These are phyloP conservation scores for Macaria liturata DNA, from an alignment of 2,888 invertebrate species.

Conservation along the genomic window DNA sequence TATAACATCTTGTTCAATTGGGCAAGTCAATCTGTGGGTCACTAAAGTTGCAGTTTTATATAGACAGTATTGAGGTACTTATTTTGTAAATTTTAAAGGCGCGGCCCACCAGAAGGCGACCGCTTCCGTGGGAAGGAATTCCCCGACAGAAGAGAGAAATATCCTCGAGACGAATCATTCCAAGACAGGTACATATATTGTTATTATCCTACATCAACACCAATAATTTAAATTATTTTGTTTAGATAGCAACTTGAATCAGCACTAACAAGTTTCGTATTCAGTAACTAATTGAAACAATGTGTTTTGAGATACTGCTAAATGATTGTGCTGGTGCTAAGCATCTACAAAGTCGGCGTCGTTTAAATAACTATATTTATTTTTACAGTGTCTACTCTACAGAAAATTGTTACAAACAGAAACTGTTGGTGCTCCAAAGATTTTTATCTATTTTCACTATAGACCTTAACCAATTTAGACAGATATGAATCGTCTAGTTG, in stretches of 20 bases:
- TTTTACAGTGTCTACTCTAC: conserved; percentile 82
- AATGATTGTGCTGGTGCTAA: conserved; percentile 53
- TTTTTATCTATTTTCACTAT: conserved; percentile 76
- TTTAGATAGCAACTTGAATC: conserved; percentile 23
- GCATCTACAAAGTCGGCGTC: conserved; percentile 48
- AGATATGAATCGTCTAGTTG: conserved; percentile 59
- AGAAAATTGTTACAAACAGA: conserved; percentile 77
- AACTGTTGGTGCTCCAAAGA: conserved; percentile 77
- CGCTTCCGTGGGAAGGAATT: conserved; percentile 58
- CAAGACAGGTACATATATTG: conserved; percentile 61
- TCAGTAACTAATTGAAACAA: conserved; percentile 9
- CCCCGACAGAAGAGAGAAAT: conserved; percentile 66
- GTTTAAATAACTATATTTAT: conserved; percentile 78
- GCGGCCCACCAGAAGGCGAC: conserved; percentile 59
- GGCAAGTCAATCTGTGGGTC: no score
- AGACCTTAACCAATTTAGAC: conserved; percentile 72
- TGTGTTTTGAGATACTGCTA: conserved; percentile 31
- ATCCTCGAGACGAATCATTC: conserved; percentile 59
- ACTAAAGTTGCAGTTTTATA: no score
- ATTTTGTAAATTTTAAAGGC: conserved; percentile 42
- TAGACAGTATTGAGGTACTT: no score
- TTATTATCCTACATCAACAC: no score
- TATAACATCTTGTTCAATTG: no score
- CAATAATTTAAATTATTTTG: not conserved
- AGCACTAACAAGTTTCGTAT: conserved; percentile 14